phyloP scores from a whole-genome alignment of 2,888 invertebrate genomes.

The Junonia oenone region DNA sequence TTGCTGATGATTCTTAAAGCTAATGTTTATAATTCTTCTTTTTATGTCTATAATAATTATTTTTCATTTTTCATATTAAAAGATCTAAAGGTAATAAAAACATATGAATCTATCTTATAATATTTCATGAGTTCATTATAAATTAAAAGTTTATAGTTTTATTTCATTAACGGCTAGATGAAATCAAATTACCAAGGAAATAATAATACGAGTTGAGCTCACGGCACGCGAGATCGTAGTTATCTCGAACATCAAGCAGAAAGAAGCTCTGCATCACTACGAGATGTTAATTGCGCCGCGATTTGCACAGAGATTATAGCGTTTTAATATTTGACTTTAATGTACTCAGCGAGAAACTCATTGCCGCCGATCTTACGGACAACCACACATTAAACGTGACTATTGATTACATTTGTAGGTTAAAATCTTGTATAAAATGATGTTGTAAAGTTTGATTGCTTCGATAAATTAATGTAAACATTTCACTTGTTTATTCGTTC shows the following conservation, averaged over 20 bases:
- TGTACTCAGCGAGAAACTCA: conserved; percentile 13
- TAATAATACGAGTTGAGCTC: conserved; percentile 36
- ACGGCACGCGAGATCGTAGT: conserved; percentile 47
- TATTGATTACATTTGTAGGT: conserved; percentile 19
- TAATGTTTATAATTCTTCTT: too few relatives aligned
- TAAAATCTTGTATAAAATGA: conserved; percentile 21
- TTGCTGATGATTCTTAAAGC: too few relatives aligned
- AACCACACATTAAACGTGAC: conserved; percentile 2
- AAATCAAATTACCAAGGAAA: conserved; percentile 33
- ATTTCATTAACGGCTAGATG: conserved; percentile 32
- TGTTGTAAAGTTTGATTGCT: conserved; percentile 21
- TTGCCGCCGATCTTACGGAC: conserved; percentile 7
- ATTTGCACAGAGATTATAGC: conserved; percentile 28
- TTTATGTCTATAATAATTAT: too few relatives aligned
- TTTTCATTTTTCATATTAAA: too few relatives aligned
- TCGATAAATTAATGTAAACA: conserved; percentile 11
- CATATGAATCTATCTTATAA: conserved; percentile 6
- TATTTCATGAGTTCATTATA: conserved; percentile 16
- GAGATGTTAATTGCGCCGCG: conserved; percentile 29
- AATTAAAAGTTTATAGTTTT: conserved; percentile 20
- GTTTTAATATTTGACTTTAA: conserved; percentile 26
- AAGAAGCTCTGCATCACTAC: conserved; percentile 32
- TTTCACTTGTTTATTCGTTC: conserved; percentile 5
- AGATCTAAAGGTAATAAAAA: too few relatives aligned
- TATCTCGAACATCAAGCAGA: conserved; percentile 35